Conservation (phyloP, 2,797 vertebrate species). For the Sebastes vulpes region DNA sequence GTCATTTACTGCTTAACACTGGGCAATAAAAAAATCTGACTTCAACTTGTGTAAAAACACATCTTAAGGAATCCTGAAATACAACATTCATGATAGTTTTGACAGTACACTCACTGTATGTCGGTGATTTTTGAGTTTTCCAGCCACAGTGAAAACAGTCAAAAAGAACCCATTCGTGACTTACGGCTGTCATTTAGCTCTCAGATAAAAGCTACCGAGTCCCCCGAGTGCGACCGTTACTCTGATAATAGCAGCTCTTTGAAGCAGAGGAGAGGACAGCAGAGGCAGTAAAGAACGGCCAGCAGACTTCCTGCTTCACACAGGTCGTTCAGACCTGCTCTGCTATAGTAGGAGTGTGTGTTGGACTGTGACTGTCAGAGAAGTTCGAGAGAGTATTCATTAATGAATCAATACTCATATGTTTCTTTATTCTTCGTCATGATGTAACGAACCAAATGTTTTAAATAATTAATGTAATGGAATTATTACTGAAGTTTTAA, state of each 20-base stretch:
- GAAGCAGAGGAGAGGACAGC: slow-evolving; percentile 66
- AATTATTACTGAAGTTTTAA: background rate
- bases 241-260: slow-evolving; percentile 71
- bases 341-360: background rate
- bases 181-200: slow-evolving; percentile 40
- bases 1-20: background rate
- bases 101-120: background rate
- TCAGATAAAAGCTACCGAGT: slow-evolving; percentile 61
- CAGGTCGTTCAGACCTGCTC: slow-evolving; percentile 28
- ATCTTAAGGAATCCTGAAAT: background rate
- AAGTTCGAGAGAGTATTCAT: background rate
- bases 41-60: background rate
- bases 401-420: background rate
- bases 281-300: slow-evolving; percentile 61
- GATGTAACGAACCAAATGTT: no score
- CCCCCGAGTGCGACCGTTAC: slow-evolving; percentile 57
- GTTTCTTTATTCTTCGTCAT: no score
- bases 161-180: slow-evolving; percentile 27
- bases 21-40: background rate
- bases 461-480: no score
- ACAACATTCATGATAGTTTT: background rate
- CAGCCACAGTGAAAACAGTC: background rate
- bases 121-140: background rate
- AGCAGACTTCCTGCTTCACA: slow-evolving; percentile 69
- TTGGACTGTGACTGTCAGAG: slow-evolving; percentile 9